Conservation (phyloP, 2,113 vertebrate species). For the Albula glossodonta region DNA sequence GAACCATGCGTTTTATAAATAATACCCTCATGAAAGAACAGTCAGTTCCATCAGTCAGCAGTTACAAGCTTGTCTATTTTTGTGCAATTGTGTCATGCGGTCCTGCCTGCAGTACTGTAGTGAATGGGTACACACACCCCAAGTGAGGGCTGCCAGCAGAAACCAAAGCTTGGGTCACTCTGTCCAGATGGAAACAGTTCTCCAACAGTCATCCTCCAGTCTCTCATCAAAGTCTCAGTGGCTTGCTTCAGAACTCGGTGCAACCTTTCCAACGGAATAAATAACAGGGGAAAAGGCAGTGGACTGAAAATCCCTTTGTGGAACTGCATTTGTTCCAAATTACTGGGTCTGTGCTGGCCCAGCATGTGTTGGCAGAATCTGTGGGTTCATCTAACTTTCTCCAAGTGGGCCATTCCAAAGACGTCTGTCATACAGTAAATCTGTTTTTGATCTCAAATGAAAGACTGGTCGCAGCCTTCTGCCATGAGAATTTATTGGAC, state of each 20-base stretch:
- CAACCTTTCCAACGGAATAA: background rate
- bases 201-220: background rate
- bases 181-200: background rate
- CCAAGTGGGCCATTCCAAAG: constrained; percentile 12
- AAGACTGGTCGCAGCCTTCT: background rate
- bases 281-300: background rate
- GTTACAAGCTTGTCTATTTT: background rate
- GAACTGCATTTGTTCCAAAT: constrained; percentile 26
- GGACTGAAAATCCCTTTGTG: background rate
- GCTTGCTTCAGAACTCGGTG: background rate
- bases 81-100: background rate
- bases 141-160: background rate
- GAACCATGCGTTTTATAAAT: background rate
- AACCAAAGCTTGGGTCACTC: background rate
- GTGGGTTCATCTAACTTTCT: constrained; percentile 21
- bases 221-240: background rate
- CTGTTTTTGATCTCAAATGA: constrained; percentile 20
- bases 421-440: background rate
- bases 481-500: background rate
- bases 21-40: no score
- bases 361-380: constrained; percentile 12
- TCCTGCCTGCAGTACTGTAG: background rate
- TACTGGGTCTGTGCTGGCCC: constrained; percentile 16
- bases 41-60: background rate
- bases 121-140: background rate